Percentiles rank a stretch among this genome's conserved stretches.
Conservation (phyloP, 1,140 invertebrate genomes). For the Macrotrachela quadricornifera region DNA sequence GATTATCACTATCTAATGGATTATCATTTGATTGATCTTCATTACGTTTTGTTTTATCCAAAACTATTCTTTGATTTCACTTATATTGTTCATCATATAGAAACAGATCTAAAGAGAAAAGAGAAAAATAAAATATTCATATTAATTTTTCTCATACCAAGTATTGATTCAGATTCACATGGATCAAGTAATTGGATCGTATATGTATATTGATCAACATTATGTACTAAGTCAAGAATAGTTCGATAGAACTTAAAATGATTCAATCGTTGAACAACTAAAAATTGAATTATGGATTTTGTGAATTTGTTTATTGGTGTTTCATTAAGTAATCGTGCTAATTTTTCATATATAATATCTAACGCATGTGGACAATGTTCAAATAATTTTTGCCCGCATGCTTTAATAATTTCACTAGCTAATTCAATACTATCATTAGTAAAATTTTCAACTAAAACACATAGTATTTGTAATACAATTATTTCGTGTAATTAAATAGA, state of each 20-base stretch:
- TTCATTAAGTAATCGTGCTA: slow-evolving; percentile 78
- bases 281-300: slow-evolving; percentile 97
- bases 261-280: slow-evolving; percentile 73
- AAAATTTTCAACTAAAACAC: slow-evolving; percentile 69
- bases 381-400: slow-evolving; percentile 75
- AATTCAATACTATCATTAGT: slow-evolving; percentile 96
- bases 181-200: slow-evolving; percentile 86
- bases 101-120: slow-evolving; percentile 71
- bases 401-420: slow-evolving; percentile 80
- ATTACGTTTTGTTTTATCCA: slow-evolving; percentile 33
- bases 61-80: slow-evolving; percentile 44
- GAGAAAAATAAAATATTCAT: slow-evolving; percentile 94
- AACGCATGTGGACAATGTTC: slow-evolving; percentile 73
- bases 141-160: slow-evolving; percentile 79
- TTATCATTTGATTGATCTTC: too few relatives aligned
- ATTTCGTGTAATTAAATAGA: slow-evolving; percentile 96
- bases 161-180: slow-evolving; percentile 85
- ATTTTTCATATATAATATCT: slow-evolving; percentile 78
- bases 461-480: slow-evolving; percentile 76
- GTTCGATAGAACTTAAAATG: slow-evolving; percentile 76
- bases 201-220: slow-evolving; percentile 89
- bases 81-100: slow-evolving; percentile 89
- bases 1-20: slow-evolving; percentile 74
- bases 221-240: slow-evolving; percentile 63
- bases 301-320: slow-evolving; percentile 51